These are phyloP conservation scores for Dinocampus coccinellae DNA, from an alignment of 2,888 invertebrate species.

Conservation along the genomic window DNA sequence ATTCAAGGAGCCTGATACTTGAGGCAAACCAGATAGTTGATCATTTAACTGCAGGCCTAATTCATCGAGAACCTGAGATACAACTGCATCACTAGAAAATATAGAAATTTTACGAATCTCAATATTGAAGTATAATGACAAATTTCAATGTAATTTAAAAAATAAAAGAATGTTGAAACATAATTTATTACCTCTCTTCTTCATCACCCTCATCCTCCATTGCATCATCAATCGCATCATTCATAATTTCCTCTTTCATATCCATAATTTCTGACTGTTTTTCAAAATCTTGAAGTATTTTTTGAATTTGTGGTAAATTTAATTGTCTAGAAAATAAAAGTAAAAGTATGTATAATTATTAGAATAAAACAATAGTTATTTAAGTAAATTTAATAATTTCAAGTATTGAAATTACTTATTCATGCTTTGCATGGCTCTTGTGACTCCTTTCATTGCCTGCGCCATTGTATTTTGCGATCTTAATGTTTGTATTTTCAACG, in stretches of 20 bases:
- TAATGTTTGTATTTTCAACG: constrained; percentile 96
- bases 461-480: constrained; percentile 99
- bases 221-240: constrained; percentile 99
- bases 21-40: constrained; percentile 90
- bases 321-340: constrained; percentile 75
- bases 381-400: neutral
- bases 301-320: constrained; percentile 98
- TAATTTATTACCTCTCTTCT: constrained; percentile 84
- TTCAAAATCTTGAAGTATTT: constrained; percentile 97
- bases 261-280: constrained; percentile 99
- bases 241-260: constrained; percentile 99
- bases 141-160: constrained; percentile 19
- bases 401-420: constrained; percentile 75
- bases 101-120: no score
- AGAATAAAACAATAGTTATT: neutral
- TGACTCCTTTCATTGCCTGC: constrained; percentile 98
- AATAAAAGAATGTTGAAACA: neutral
- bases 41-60: constrained; percentile 95
- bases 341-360: no score
- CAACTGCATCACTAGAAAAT: constrained; percentile 87
- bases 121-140: no score
- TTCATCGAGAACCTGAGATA: constrained; percentile 97
- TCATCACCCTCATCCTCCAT: constrained; percentile 99
- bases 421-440: constrained; percentile 98
- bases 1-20: constrained; percentile 74